These are phyloP conservation scores for Serinus canaria DNA, from an alignment of 2,113 vertebrate species.

Conservation along the genomic window DNA sequence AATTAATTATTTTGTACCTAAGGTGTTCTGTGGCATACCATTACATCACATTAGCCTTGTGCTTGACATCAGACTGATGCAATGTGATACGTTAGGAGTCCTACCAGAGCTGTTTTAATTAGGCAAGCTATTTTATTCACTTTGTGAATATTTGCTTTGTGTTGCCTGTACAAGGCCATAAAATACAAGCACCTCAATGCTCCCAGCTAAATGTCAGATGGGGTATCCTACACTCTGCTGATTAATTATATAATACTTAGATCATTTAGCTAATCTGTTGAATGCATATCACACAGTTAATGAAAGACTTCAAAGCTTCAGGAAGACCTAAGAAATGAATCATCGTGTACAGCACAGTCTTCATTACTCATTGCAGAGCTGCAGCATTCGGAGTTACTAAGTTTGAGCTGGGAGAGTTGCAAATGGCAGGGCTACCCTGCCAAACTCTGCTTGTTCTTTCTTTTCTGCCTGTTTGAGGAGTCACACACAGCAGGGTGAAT, in stretches of 20 bases:
- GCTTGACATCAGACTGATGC: slow-evolving; percentile 11
- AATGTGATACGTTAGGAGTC: not conserved
- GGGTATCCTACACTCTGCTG: not conserved
- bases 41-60: not conserved
- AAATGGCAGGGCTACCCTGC: not conserved
- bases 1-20: not conserved
- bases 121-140: not conserved
- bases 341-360: not conserved
- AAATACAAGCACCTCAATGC: not conserved
- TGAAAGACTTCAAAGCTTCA: slow-evolving; percentile 1
- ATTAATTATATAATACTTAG: slow-evolving; percentile 26
- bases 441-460: not conserved
- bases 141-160: not conserved
- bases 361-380: not conserved
- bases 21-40: not conserved
- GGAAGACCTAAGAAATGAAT: not conserved
- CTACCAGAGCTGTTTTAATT: not conserved
- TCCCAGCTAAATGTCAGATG: not conserved
- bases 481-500: not conserved
- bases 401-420: not conserved
- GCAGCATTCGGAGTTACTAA: not conserved
- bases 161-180: not conserved
- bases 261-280: slow-evolving; percentile 15
- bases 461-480: not conserved
- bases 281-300: not conserved